Percentiles rank a stretch among this genome's conserved stretches.
Conservation (phyloP, 1,140 invertebrate species). For the Drosophila dunni region DNA sequence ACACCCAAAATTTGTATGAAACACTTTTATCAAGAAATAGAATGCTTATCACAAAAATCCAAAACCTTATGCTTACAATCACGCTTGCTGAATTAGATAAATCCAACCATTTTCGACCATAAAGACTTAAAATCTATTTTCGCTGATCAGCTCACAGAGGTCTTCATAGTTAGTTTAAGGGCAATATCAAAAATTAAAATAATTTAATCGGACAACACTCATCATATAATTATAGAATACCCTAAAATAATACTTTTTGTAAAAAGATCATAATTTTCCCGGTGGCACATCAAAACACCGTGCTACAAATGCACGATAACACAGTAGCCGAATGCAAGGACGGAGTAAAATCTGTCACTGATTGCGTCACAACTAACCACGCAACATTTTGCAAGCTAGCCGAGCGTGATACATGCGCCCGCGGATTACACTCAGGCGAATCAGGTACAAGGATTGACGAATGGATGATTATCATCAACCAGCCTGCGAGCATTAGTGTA, state of each 20-base stretch:
- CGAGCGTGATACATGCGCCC: too few relatives aligned
- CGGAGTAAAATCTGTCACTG: neutral
- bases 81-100: neutral
- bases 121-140: conserved; percentile 9
- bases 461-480: neutral
- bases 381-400: conserved; percentile 6
- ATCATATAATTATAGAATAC: too few relatives aligned
- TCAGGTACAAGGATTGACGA: too few relatives aligned
- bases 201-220: neutral
- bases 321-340: conserved; percentile 6
- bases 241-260: too few relatives aligned
- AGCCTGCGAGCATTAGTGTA: neutral
- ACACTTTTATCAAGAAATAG: neutral
- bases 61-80: neutral
- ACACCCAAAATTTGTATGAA: neutral
- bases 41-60: neutral
- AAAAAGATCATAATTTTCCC: too few relatives aligned
- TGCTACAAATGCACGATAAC: neutral
- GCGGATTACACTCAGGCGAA: too few relatives aligned
- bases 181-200: neutral
- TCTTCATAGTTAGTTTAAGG: conserved; percentile 11
- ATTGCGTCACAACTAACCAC: neutral
- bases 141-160: conserved; percentile 14
- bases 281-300: too few relatives aligned
- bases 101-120: neutral